phyloP scores from a whole-genome alignment of 2,797 vertebrate species.

The Protosalanx chinensis region DNA sequence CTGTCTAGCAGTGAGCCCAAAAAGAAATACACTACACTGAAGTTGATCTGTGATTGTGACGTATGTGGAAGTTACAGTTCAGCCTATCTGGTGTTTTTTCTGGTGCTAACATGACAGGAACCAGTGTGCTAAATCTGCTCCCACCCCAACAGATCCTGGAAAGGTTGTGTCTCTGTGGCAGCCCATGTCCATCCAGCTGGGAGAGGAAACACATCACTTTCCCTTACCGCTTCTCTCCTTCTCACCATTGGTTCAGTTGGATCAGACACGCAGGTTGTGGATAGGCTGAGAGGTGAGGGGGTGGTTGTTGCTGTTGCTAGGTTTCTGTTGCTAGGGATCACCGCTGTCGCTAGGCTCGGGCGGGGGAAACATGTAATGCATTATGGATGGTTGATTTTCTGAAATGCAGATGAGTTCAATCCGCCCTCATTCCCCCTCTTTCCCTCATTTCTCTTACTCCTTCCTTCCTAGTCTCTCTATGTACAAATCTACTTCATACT shows the following conservation, averaged over 20 bases:
- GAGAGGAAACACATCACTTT: slow-evolving; percentile 35
- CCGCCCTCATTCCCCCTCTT: slow-evolving; percentile 19
- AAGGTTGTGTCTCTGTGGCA: slow-evolving; percentile 11
- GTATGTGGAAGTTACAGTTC: no score
- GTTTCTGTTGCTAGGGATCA: slow-evolving; percentile 85
- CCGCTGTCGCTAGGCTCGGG: slow-evolving; percentile 65
- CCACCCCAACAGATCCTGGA: neutral
- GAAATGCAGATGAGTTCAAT: slow-evolving; percentile 80
- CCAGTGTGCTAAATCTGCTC: neutral
- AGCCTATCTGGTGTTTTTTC: neutral
- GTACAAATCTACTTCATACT: slow-evolving; percentile 17
- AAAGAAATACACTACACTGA: no score
- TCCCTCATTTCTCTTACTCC: slow-evolving; percentile 1
- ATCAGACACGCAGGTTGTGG: slow-evolving; percentile 29
- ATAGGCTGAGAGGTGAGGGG: slow-evolving; percentile 60
- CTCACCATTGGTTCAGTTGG: slow-evolving; percentile 54
- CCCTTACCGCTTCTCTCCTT: slow-evolving; percentile 6
- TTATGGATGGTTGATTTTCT: slow-evolving; percentile 84
- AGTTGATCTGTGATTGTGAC: no score
- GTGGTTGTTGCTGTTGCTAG: slow-evolving; percentile 76
- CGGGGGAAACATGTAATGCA: slow-evolving; percentile 81
- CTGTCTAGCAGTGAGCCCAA: no score
- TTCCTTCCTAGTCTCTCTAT: neutral
- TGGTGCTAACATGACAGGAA: neutral
- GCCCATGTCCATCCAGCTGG: slow-evolving; percentile 43